Percentiles rank a stretch among this genome's conserved stretches.
These are phyloP conservation scores for Oasisia sp. DNA, from an alignment of 2,888 invertebrate species.

Conservation along the genomic window DNA sequence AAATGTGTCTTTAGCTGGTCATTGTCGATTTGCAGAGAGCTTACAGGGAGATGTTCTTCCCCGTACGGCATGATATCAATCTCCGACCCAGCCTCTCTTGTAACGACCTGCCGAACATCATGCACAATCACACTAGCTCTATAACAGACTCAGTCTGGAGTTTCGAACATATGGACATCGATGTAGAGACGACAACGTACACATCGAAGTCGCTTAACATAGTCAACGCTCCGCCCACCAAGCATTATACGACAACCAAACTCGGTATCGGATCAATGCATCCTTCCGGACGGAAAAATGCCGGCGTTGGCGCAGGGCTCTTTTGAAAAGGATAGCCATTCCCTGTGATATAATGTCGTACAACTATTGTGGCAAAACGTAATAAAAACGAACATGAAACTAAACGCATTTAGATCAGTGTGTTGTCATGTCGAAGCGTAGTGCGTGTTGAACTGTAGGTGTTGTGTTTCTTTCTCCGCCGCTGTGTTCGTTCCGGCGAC, in stretches of 20 bases:
- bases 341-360: background rate
- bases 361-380: background rate
- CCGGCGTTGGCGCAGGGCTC: background rate
- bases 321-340: background rate
- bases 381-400: background rate
- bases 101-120: background rate
- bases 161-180: background rate
- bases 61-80: background rate
- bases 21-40: background rate
- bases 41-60: background rate
- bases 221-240: background rate
- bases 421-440: no score
- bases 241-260: background rate
- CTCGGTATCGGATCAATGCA: background rate
- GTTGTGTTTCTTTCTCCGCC: no score
- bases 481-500: no score
- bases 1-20: background rate
- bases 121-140: background rate
- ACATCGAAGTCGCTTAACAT: no score
- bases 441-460: no score
- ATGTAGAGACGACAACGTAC: no score
- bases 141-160: background rate
- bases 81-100: background rate
- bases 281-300: background rate
- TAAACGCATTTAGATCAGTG: no score